Evolutionary conservation across 2,113 vertebrate genomes (phyloP).

Genomic region (Turdus rufiventris): DNA sequence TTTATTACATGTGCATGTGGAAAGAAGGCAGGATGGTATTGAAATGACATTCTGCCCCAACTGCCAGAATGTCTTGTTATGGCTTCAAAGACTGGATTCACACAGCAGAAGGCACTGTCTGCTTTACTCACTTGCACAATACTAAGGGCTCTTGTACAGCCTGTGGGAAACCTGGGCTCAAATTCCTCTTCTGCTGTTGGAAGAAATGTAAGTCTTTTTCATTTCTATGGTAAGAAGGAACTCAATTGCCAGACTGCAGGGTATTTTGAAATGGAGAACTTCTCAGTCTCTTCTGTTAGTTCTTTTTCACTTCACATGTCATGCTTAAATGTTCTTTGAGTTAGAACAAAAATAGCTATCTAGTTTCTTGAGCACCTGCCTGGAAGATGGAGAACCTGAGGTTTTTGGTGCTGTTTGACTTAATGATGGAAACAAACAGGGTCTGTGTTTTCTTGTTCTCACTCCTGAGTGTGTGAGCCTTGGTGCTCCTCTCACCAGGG

Average conservation of each 20-base stretch:
- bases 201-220: constrained; percentile 47
- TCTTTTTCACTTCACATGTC: constrained; percentile 48
- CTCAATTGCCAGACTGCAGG: constrained; percentile 60
- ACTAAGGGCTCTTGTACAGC: constrained; percentile 51
- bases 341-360: constrained; percentile 40
- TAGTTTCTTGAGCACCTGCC: constrained; percentile 19
- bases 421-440: constrained; percentile 35
- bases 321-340: constrained; percentile 41
- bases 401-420: constrained; percentile 13
- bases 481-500: neutral
- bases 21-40: constrained; percentile 34
- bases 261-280: constrained; percentile 63
- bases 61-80: constrained; percentile 65
- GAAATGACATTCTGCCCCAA: constrained; percentile 57
- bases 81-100: constrained; percentile 58
- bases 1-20: constrained; percentile 17
- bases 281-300: constrained; percentile 55
- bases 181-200: constrained; percentile 38
- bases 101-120: constrained; percentile 69
- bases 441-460: neutral
- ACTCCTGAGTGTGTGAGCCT: neutral
- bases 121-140: constrained; percentile 53
- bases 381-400: neutral
- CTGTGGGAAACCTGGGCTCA: constrained; percentile 64
- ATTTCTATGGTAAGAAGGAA: constrained; percentile 36